Base-by-base conservation (phyloP, 2,888 invertebrate genomes). In the Caenorhabditis wallacei region DNA sequence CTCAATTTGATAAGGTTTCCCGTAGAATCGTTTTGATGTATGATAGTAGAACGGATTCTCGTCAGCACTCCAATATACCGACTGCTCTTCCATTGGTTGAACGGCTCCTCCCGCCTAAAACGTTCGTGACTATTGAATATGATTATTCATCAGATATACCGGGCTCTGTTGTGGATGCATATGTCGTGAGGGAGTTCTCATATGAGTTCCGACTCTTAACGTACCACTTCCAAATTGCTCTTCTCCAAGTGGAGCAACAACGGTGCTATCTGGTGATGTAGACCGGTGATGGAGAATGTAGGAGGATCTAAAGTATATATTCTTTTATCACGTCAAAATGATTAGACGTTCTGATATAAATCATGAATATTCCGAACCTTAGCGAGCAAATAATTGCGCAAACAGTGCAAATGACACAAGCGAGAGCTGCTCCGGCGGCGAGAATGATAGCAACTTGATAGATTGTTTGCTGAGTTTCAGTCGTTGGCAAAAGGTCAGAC, bases 41-140 rank as follows among this genome's bases (percentile, higher is more conserved):
- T 91, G 90, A 75, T 91, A 91, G 82, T 90, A 90, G 78, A 89
- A 90, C 40, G 91, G 91, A 78, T 91, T 91, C 75, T 91, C 91
- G 71, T 92, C 91, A 11, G 91, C 91, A 26, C 89, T 89, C 91
- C 91, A 91, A 70, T 91, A 92, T 20, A 91, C 87, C 8, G 90
- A 89, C 64, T 91, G 91, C 66, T 91, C 91, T 78, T 91, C 91
- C 84, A 91, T 88, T 22, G 89, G 88, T 30, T 87, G 89, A 2
- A 91, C 53, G 61, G 53, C 78, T 78, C 78, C 78, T 70, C 83
- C 83, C 51, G 63, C 70, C 64, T 61, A n/a, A 24, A 63, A 71
- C 20, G 30, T 2, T 22, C 8, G 20, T 48, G 16, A 11, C 11
- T 51, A 48, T 30, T 24, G n/a, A 7, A 20, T 35, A 26, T 26